Conservation (phyloP, 2,113 vertebrate species). For the Heloderma charlesbogerti region DNA sequence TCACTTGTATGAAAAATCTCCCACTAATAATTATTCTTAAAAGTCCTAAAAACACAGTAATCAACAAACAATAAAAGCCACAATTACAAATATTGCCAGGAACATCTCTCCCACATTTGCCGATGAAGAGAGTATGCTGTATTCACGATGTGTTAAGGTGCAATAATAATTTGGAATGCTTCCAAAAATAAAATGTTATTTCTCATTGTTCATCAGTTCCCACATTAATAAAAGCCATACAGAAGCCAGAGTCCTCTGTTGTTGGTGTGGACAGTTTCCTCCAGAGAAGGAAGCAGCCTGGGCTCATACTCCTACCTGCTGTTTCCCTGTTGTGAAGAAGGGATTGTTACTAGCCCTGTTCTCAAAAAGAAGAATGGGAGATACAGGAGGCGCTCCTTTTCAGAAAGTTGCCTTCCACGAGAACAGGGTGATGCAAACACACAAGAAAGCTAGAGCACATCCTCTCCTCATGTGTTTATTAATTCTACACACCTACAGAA, state of each 20-base stretch:
- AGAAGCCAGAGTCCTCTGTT: background rate
- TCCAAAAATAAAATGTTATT: slow-evolving; percentile 3
- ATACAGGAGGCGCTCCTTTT: no score
- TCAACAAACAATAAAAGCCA: background rate
- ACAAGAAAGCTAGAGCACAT: no score
- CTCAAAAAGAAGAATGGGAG: no score
- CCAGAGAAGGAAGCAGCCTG: background rate
- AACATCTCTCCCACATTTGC: background rate
- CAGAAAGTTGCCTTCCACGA: no score
- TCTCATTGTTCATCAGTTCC: background rate
- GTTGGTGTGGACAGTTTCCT: background rate
- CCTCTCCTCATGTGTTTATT: no score
- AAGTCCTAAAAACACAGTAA: background rate
- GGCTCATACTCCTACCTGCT: background rate
- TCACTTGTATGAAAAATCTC: background rate
- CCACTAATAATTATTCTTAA: slow-evolving; percentile 6
- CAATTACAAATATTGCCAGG: slow-evolving; percentile 2
- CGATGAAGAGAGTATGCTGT: background rate
- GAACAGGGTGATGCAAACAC: no score
- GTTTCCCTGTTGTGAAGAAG: background rate
- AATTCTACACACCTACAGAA: no score
- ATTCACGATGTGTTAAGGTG: background rate
- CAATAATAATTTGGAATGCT: background rate
- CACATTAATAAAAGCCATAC: background rate
- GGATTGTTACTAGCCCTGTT: background rate